phyloP scores from a whole-genome alignment of 1,140 invertebrate genomes.

The Bombus huntii region DNA sequence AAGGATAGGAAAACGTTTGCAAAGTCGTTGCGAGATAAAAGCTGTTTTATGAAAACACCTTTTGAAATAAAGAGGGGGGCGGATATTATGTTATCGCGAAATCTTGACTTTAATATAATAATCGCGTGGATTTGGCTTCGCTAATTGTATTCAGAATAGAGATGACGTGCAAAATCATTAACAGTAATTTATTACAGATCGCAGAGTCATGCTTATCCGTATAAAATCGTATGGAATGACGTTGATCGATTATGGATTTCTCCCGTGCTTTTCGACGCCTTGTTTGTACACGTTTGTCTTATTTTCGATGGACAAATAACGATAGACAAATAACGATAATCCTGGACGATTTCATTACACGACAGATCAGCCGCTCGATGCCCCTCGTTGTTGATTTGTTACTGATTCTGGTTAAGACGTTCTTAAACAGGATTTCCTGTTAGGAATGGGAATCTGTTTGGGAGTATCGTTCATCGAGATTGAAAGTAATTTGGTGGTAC shows the following conservation, averaged over 20 bases:
- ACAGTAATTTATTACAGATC: no score
- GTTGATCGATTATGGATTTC: constrained; percentile 26
- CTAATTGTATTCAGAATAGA: no score
- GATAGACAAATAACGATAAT: constrained; percentile 2
- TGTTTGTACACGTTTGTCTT: background rate
- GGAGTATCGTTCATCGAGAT: background rate
- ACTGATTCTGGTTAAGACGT: background rate
- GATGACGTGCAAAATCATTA: no score
- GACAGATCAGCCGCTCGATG: background rate
- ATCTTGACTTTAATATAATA: no score
- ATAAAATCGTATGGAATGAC: constrained; percentile 10
- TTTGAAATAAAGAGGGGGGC: no score
- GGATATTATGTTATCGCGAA: no score
- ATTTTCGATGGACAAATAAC: background rate
- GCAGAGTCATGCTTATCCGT: constrained; percentile 2
- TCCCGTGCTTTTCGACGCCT: constrained; percentile 19
- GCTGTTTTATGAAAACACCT: no score
- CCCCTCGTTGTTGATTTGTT: background rate
- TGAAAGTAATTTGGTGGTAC: background rate
- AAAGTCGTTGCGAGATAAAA: no score
- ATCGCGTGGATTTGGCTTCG: no score
- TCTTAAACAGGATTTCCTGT: background rate
- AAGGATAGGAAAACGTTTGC: no score
- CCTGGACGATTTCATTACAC: constrained; percentile 8
- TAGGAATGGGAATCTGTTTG: background rate